phyloP scores from a whole-genome alignment of 2,797 vertebrate genomes.

The Lacerta viridis region DNA sequence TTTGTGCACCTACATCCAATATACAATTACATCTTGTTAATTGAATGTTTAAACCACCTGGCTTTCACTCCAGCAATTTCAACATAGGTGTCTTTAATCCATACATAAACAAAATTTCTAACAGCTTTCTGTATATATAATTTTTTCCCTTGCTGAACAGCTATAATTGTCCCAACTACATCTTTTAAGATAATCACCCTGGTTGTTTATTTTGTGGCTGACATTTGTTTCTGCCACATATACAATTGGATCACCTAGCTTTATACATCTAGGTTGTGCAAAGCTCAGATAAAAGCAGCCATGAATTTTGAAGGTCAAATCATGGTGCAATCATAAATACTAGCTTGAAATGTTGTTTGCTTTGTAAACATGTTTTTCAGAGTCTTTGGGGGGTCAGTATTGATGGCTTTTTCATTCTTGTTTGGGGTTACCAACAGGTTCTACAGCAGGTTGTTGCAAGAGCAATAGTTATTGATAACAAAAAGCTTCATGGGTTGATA shows the following conservation, averaged over 20 bases:
- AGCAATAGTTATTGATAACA: background rate
- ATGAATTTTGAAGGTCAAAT: background rate
- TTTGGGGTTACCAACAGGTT: background rate
- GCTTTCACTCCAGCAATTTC: slow-evolving; percentile 28
- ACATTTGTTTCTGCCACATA: background rate
- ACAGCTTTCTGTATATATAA: slow-evolving; percentile 1
- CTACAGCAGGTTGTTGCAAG: background rate
- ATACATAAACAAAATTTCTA: background rate
- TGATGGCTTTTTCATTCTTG: too few relatives aligned
- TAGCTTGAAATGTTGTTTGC: background rate
- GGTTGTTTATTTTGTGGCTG: background rate
- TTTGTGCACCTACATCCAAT: slow-evolving; percentile 43
- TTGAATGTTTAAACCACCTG: slow-evolving; percentile 50
- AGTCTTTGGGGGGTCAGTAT: background rate
- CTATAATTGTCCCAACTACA: background rate
- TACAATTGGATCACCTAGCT: background rate
- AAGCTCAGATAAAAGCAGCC: background rate
- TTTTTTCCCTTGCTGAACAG: slow-evolving; percentile 10
- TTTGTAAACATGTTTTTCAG: background rate
- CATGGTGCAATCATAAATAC: slow-evolving; percentile 22
- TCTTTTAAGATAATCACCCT: slow-evolving; percentile 22
- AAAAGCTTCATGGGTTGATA: background rate
- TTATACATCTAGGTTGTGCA: background rate
- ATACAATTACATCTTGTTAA: slow-evolving; percentile 54
- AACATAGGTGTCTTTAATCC: slow-evolving; percentile 30